These are phyloP conservation scores for Papilio demoleus DNA, from an alignment of 2,888 invertebrate species.

Conservation along the genomic window DNA sequence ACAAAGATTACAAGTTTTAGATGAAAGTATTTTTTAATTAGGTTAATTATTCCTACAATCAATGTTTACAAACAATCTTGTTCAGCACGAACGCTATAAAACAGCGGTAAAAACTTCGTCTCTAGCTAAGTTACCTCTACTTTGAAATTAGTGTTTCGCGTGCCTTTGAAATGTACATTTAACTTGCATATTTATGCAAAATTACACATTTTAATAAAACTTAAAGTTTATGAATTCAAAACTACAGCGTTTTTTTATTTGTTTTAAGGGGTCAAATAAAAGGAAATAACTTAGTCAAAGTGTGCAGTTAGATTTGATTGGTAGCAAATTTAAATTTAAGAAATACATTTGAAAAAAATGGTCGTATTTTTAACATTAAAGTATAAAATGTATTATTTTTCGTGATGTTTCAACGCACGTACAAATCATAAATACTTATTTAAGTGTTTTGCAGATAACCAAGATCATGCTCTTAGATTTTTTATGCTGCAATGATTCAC, in stretches of 20 bases:
- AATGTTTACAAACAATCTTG: constrained; percentile 21
- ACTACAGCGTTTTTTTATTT: no score
- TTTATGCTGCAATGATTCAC: constrained; percentile 62
- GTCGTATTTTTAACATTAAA: not conserved
- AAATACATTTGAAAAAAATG: no score
- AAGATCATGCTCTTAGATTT: constrained; percentile 46
- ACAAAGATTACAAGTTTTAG: not conserved
- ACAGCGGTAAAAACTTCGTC: not conserved
- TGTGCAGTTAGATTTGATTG: no score
- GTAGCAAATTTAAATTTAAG: no score
- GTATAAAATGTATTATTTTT: not conserved
- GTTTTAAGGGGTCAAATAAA: no score
- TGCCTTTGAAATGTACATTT: constrained; percentile 18
- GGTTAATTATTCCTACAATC: constrained; percentile 15
- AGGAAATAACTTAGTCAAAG: no score
- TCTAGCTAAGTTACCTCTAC: constrained; percentile 6
- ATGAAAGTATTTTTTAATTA: constrained; percentile 13
- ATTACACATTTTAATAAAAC: not conserved
- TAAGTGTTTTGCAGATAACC: not conserved
- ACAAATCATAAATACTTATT: constrained; percentile 9
- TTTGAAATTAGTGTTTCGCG: constrained; percentile 28
- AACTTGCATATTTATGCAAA: constrained; percentile 2
- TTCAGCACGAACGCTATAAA: not conserved
- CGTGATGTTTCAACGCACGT: not conserved
- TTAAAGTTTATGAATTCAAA: not conserved